Percentiles rank a stretch among this genome's conserved stretches.
phyloP scores from a whole-genome alignment of 2,888 invertebrate genomes.

The Hypomecis atomaria region DNA sequence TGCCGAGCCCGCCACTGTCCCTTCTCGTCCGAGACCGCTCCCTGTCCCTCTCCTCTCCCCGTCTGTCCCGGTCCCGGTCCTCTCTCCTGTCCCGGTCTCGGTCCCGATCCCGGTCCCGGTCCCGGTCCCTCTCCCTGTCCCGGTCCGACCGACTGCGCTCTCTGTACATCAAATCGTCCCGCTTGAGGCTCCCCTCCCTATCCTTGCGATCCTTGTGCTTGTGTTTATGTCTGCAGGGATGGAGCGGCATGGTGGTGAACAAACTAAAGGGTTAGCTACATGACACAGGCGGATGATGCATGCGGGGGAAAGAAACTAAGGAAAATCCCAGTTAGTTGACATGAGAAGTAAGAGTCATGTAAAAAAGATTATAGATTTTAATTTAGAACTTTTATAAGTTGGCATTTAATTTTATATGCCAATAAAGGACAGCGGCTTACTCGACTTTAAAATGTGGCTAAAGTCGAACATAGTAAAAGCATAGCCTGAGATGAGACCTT shows the following conservation, averaged over 20 bases:
- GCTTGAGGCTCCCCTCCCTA: slow-evolving; percentile 78
- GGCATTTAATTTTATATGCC: too few species aligned
- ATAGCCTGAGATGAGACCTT: too few species aligned
- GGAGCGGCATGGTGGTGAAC: slow-evolving; percentile 78
- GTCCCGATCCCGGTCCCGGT: slow-evolving; percentile 80
- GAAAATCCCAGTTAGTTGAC: slow-evolving; percentile 14
- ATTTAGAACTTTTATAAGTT: slow-evolving; percentile 22
- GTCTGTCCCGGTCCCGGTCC: slow-evolving; percentile 83
- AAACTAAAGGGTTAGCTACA: slow-evolving; percentile 50
- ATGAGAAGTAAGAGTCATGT: slow-evolving; percentile 12
- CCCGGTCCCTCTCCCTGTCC: slow-evolving; percentile 83
- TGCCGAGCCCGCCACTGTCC: slow-evolving; percentile 66
- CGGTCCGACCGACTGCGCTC: slow-evolving; percentile 77
- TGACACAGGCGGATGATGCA: slow-evolving; percentile 51
- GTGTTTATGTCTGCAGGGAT: slow-evolving; percentile 81
- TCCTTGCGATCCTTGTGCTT: slow-evolving; percentile 80
- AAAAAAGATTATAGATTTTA: slow-evolving; percentile 12
- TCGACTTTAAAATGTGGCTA: too few species aligned
- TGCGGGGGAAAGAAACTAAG: slow-evolving; percentile 39
- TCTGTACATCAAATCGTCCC: slow-evolving; percentile 82
- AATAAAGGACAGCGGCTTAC: too few species aligned
- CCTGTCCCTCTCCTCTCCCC: slow-evolving; percentile 3
- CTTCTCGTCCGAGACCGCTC: slow-evolving; percentile 81
- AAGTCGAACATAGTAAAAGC: too few species aligned
- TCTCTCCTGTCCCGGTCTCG: slow-evolving; percentile 79